These are phyloP conservation scores for Heterodera schachtii DNA, from an alignment of 1,140 invertebrate genomes.

Conservation along the genomic window DNA sequence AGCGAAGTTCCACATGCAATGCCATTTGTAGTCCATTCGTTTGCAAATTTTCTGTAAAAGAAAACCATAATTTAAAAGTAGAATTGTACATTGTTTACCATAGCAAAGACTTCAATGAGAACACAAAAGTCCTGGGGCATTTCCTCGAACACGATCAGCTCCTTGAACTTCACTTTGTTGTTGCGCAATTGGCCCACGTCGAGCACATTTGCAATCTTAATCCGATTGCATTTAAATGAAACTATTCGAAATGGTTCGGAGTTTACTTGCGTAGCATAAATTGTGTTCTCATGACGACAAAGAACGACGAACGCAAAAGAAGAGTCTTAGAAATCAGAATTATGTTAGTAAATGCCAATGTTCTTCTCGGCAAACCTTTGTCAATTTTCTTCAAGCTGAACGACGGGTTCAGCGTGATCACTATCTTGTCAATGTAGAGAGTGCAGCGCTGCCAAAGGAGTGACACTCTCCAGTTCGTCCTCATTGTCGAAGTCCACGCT, in stretches of 20 bases:
- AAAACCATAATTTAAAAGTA: neutral
- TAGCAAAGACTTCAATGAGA: conserved; percentile 24
- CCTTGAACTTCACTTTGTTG: conserved; percentile 25
- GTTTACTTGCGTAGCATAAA: conserved; percentile 21
- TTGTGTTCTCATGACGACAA: conserved; percentile 21
- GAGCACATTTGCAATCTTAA: conserved; percentile 19
- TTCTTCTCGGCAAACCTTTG: neutral
- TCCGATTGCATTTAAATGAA: neutral
- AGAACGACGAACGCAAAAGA: conserved; percentile 23
- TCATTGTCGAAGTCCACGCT: conserved; percentile 24
- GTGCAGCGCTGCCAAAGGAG: neutral
- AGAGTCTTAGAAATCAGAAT: conserved; percentile 2
- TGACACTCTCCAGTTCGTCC: neutral
- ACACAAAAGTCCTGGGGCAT: conserved; percentile 18
- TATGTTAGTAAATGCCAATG: neutral
- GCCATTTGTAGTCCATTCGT: conserved; percentile 26
- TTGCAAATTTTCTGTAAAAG: conserved; percentile 7
- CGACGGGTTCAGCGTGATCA: conserved; percentile 20
- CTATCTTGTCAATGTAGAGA: neutral
- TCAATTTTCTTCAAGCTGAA: conserved; percentile 31
- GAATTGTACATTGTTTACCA: neutral
- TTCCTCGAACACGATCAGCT: conserved; percentile 26
- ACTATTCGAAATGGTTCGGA: neutral
- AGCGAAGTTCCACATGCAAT: conserved; percentile 16
- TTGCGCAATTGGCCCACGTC: conserved; percentile 28